phyloP scores from a whole-genome alignment of 2,113 vertebrate genomes.

The Gopherus evgoodei region DNA sequence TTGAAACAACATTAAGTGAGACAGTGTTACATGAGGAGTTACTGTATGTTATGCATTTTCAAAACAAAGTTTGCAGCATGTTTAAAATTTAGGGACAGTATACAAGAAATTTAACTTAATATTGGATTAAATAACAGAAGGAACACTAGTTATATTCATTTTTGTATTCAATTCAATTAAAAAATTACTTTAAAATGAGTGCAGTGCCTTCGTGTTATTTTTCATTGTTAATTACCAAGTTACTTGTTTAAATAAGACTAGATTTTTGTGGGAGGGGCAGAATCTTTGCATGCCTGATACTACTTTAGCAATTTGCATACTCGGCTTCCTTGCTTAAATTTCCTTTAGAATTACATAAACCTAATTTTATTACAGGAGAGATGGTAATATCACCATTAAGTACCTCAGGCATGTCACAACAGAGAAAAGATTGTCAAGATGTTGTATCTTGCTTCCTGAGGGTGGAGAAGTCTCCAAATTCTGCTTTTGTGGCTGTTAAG shows the following conservation, averaged over 20 bases:
- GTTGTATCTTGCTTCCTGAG: conserved; percentile 76
- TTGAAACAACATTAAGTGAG: no score
- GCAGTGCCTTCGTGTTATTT: background rate
- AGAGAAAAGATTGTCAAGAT: conserved; percentile 69
- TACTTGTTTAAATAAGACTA: rapidly evolving
- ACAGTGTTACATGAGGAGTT: no score
- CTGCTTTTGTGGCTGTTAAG: background rate
- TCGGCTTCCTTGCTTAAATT: background rate
- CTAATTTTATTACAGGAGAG: conserved; percentile 77
- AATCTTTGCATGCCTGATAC: background rate
- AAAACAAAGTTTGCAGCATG: background rate
- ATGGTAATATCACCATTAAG: conserved; percentile 87
- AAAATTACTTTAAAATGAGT: background rate
- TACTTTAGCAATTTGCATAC: background rate
- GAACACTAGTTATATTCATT: background rate
- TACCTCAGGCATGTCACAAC: conserved; percentile 66
- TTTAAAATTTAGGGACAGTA: background rate
- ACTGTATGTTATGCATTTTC: background rate
- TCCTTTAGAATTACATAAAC: background rate
- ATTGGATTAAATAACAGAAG: background rate
- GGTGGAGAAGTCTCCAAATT: conserved; percentile 57
- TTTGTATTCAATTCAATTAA: background rate
- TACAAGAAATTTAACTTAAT: background rate
- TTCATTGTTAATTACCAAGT: background rate
- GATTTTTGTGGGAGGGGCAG: background rate